Base-by-base conservation (phyloP, 2,113 vertebrate genomes). In the Paraplagusia blochii region DNA sequence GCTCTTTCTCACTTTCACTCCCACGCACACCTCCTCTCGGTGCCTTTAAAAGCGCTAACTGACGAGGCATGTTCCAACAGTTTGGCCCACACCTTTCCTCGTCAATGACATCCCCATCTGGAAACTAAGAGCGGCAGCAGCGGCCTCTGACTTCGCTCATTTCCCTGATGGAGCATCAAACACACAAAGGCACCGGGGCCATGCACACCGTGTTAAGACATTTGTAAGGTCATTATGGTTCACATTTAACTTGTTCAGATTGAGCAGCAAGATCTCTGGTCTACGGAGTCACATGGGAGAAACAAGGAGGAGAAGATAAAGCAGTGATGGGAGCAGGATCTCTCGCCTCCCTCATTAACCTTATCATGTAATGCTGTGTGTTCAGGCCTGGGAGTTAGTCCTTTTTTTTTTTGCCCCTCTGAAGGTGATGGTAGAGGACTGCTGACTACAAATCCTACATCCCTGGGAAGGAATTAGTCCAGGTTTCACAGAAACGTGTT, bases 391-490 rank as follows among this genome's bases (percentile, higher is more conserved):
- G 72, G 76, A 84, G 69, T 36, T 68, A 49, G 48, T 54, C 61
- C 36, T 42, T 29, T 61, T 48, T 56, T 33, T 42, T 29, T 61
- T 48, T 56, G 45, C 44, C 17, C 44, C 47, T 63, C 72, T 83
- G 77, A 79, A 83, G 66, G 73, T 77, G 68, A 83, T 76, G 72
- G 76, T 65, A 69, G 70, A 81, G 53, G 66, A 85, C 55, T 81
- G 83, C 73, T 79, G 77, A 85, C 86, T 87, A 80, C 72, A 80
- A 85, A 81, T 86, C 87, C 77, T 83, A 81, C 67, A 38, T 79
- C 68, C 58, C 65, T 35, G 29, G 38, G 18, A 44, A 63, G 70
- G 72, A 82, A 81, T 81, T 72, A 72, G 75, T 44, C 68, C 57
- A 69, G 61, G 72, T 62, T 66, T 68, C 72, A 5, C 63, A 79